Evolutionary conservation across 2,797 vertebrate species (phyloP), one percentile per base, ranked within the genome.

Genomic region (Macroramphosus scolopax): DNA sequence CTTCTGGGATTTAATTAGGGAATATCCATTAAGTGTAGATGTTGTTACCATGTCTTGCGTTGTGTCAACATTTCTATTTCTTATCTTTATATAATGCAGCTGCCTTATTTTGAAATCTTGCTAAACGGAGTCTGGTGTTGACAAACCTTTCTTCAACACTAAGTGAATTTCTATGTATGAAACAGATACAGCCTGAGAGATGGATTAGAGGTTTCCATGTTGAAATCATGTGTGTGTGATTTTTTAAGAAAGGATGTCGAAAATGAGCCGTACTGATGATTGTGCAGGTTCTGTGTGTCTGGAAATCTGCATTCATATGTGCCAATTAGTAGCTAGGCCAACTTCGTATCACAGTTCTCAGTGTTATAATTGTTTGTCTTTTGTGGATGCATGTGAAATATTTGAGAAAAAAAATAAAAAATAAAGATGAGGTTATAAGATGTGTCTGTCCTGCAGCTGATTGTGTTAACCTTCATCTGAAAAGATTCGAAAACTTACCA

Each of bases 351-450:
- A 51, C 51, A 64, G 51, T 69, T 50, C 44, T 75, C 78, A 76
- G 80, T 86, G 80, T 88, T 82, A n/a, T 65, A 60, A 33, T 29
- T 70, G 55, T 63, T 82, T 22, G 72, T 80, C 18, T 54, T 67
- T 53, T 82, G 70, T 84, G 75, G 24, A 81, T 75, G 78, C 73
- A 85, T 85, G 73, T 83, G 61, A 79, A 74, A 72, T 79, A 78
- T 56, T 82, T 77, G 56, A 52, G 52, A 51, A 77, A 51, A 51
- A 55, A 46, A 31, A 45, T 6, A 17, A 25, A 48, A 66, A 81
- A 76, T 83, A 81, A 84, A 86, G 47, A 59, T 51, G 18, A 18
- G 47, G n/a, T n/a, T n/a, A n/a, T n/a, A n/a, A n/a, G n/a, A n/a
- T n/a, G n/a, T n/a, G n/a, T n/a, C n/a, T n/a, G n/a, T n/a, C n/a